phyloP scores from a whole-genome alignment of 2,888 invertebrate genomes.

The Caenorhabditis sp. region DNA sequence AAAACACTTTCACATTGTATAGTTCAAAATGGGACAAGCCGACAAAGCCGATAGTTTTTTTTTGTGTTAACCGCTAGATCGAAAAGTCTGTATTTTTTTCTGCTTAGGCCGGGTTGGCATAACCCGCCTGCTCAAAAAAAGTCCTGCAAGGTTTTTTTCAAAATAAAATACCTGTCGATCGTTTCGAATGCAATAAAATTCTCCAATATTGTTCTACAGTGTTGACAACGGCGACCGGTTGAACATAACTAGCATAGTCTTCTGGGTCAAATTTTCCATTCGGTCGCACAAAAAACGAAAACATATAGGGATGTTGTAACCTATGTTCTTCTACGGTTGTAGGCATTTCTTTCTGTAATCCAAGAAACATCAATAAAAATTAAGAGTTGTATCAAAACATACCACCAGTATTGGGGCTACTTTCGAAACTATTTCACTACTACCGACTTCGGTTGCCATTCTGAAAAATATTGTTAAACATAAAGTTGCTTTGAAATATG shows the following conservation, averaged over 20 bases:
- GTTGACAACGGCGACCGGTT: conserved; percentile 58
- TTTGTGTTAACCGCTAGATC: too few relatives aligned
- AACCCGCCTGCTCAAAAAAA: too few relatives aligned
- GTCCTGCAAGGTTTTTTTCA: too few relatives aligned
- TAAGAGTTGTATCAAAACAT: too few relatives aligned
- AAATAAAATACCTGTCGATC: conserved; percentile 31
- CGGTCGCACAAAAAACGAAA: conserved; percentile 68
- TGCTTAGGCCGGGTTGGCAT: too few relatives aligned
- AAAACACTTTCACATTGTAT: too few relatives aligned
- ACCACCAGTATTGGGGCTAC: not conserved
- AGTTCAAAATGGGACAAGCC: too few relatives aligned
- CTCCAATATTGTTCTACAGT: conserved; percentile 96
- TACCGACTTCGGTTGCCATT: not conserved
- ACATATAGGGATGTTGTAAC: conserved; percentile 63
- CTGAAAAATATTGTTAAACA: not conserved
- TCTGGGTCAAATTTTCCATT: conserved; percentile 68
- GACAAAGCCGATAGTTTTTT: too few relatives aligned
- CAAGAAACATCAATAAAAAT: too few relatives aligned
- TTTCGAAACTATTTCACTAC: not conserved
- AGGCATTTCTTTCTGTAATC: conserved; percentile 25
- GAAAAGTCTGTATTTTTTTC: too few relatives aligned
- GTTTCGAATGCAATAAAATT: conserved; percentile 78
- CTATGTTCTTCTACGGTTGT: conserved; percentile 36
- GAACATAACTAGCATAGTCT: conserved; percentile 57
- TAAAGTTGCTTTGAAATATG: not conserved